These are phyloP conservation scores for Tarsius wallacei DNA, from an alignment of 2,797 vertebrate genomes.

Conservation along the genomic window DNA sequence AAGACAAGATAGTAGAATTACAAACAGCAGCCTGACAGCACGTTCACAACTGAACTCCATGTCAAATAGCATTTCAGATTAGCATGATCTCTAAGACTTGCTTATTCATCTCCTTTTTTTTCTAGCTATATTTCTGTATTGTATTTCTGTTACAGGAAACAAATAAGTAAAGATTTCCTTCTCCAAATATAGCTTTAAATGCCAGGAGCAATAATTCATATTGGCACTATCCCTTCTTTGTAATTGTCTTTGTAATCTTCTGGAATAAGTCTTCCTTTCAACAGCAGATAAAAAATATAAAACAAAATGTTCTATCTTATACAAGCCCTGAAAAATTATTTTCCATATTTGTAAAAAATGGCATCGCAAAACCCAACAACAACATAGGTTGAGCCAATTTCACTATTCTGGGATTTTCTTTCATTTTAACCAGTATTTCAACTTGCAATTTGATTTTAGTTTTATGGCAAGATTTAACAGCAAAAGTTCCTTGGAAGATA, in stretches of 20 bases:
- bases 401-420: not conserved
- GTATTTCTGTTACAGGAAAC: not conserved
- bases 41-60: not conserved
- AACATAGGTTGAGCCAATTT: not conserved
- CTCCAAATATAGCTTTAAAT: slow-evolving; percentile 20
- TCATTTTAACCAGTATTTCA: slow-evolving; percentile 49
- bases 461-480: slow-evolving; percentile 27
- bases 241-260: not conserved
- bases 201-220: not conserved
- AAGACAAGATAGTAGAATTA: not conserved
- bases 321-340: not conserved
- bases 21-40: not conserved
- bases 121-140: not conserved
- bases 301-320: slow-evolving; percentile 22
- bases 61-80: not conserved
- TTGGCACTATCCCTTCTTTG: not conserved
- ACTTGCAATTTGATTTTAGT: slow-evolving; percentile 43
- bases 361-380: slow-evolving; percentile 20
- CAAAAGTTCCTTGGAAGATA: slow-evolving; percentile 9
- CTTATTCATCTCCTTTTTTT: not conserved
- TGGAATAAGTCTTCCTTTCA: slow-evolving; percentile 11
- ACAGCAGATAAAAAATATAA: slow-evolving; percentile 25
- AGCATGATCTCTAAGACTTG: not conserved
- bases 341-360: slow-evolving; percentile 30
- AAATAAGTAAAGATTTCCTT: slow-evolving; percentile 30